Conservation (phyloP, 2,888 invertebrate genomes). For the Amphipoea oculea region DNA sequence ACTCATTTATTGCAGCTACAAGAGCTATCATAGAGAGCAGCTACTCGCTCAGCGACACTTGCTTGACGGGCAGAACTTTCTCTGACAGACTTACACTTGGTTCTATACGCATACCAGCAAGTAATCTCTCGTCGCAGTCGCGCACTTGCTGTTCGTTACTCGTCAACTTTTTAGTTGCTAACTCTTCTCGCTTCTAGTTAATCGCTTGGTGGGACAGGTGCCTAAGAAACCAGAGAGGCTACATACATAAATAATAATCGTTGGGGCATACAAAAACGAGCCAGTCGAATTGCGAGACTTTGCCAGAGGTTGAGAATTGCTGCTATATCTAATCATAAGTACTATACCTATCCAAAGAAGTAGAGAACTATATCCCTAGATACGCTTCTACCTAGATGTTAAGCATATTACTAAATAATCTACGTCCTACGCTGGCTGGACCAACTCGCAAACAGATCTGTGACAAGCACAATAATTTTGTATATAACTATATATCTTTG, state of each 20-base stretch:
- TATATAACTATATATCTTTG: slow-evolving; percentile 76
- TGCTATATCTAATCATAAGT: slow-evolving; percentile 19
- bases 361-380: slow-evolving; percentile 47
- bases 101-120: neutral
- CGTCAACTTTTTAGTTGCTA: neutral
- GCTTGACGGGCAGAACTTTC: neutral
- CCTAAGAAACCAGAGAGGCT: neutral
- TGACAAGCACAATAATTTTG: slow-evolving; percentile 90
- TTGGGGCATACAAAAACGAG: neutral
- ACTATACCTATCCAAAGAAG: slow-evolving; percentile 1
- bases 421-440: slow-evolving; percentile 76
- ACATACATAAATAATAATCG: neutral
- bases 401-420: slow-evolving; percentile 56
- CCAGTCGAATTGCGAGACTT: neutral
- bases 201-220: neutral
- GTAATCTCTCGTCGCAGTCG: too few species aligned
- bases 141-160: neutral
- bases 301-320: slow-evolving; percentile 8
- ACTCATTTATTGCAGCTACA: neutral
- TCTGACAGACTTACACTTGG: neutral
- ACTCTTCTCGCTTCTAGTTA: neutral
- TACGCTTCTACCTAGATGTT: slow-evolving; percentile 44
- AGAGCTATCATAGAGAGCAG: too few species aligned
- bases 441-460: slow-evolving; percentile 83
- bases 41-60: neutral